These are phyloP conservation scores for Adelges cooleyi DNA, from an alignment of 1,140 invertebrate species.

Conservation along the genomic window DNA sequence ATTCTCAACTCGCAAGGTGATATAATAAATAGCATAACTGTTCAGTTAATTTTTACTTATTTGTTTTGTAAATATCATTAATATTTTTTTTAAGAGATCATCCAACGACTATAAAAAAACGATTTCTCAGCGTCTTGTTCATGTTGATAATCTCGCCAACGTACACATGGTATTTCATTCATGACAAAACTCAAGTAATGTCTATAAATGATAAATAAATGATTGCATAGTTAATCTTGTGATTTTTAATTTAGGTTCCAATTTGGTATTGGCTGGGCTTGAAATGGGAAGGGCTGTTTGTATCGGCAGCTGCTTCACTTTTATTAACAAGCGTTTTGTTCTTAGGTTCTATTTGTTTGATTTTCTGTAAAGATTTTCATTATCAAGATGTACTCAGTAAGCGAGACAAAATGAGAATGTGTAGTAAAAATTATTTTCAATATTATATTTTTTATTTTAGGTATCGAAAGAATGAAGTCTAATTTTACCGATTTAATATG, in stretches of 20 bases:
- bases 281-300: conserved; percentile 55
- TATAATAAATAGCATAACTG: conserved; percentile 23
- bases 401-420: background rate
- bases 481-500: conserved; percentile 54
- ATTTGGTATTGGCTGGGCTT: conserved; percentile 66
- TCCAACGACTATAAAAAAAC: conserved; percentile 72
- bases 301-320: conserved; percentile 62
- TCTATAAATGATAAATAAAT: conserved; percentile 1
- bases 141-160: conserved; percentile 67
- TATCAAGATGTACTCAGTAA: background rate
- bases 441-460: conserved; percentile 24
- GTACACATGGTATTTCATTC: conserved; percentile 58
- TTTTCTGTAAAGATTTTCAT: conserved; percentile 20
- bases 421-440: background rate
- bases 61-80: background rate
- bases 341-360: conserved; percentile 63
- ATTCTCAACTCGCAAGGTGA: conserved; percentile 57
- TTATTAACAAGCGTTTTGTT: conserved; percentile 73
- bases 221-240: background rate
- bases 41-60: background rate
- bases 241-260: conserved; percentile 40
- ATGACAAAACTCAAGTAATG: conserved; percentile 44
- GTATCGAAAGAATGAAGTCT: conserved; percentile 19
- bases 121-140: conserved; percentile 73
- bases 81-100: conserved; percentile 54